Base-by-base conservation (phyloP, 1,140 invertebrate genomes). In the Pachypsylla venusta region DNA sequence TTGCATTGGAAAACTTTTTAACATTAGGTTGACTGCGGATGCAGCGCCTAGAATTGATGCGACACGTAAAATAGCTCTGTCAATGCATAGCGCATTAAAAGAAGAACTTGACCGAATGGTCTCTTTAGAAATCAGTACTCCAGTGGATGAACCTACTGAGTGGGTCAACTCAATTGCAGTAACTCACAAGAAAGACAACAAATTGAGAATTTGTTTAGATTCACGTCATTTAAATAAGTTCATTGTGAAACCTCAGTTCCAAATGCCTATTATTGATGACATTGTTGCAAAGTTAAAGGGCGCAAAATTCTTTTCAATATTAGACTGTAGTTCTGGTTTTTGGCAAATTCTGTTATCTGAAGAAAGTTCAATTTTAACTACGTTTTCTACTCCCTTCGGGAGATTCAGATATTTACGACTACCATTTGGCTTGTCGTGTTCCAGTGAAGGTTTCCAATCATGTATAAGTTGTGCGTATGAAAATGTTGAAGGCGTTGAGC, bases 101-200 rank as follows among this genome's bases (percentile, higher is more conserved):
- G 30, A 35, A 35, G 42, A 48, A 48, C 42, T 48, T n/a, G n/a
- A 48, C 5, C 5, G 42, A 4, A 48, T 48, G 42, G 42, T 48
- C 16, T 4, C 42, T 3, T 7, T 5, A 19, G 42, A 22, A 19
- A n/a, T 48, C 22, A 48, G 16, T 48, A 22, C 4, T 5, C 42
- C 1, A 0, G 25, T 56, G 1, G 20, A 14, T 16, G 53, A 57
- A 25, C 30, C 70, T 2, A 71, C 74, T 1, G 70, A 75, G 26
- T 77, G 75, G 73, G 71, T 76, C 0, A 71, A 71, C 61, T 63
- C 67, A 19, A 63, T 73, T 25, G 71, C 75, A 1, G 64, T 75
- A 24, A 70, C 73, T 13, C 64, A 67, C 57, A 77, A 77, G 69
- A 60, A 63, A 25, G 69, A 74, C 65, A 68, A 68, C 25, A 60